Evolutionary conservation across 2,113 vertebrate genomes (phyloP).

Genomic region (Neotoma lepida): DNA sequence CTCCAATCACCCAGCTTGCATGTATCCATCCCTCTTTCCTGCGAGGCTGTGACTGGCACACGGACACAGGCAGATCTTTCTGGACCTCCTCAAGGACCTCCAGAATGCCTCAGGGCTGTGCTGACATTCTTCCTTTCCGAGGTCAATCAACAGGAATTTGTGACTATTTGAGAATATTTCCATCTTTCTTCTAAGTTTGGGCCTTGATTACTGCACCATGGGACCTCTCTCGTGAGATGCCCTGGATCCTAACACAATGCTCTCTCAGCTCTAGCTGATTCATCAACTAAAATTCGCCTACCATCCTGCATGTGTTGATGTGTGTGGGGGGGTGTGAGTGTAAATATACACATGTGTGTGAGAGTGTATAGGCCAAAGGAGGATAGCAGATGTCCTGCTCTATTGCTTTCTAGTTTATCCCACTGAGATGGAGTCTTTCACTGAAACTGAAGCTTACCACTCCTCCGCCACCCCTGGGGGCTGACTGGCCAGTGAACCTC

Average conservation of each 20-base stretch:
- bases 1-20: background rate
- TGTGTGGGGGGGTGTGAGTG: background rate
- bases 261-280: background rate
- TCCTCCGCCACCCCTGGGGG: rapidly evolving
- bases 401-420: no score
- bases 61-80: background rate
- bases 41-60: background rate
- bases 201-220: background rate
- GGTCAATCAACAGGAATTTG: background rate
- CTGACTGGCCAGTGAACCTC: background rate
- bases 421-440: background rate
- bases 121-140: background rate
- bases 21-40: background rate
- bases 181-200: background rate
- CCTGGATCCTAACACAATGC: background rate
- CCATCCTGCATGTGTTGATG: background rate
- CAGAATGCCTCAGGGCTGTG: background rate
- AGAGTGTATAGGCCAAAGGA: background rate
- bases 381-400: no score
- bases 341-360: background rate
- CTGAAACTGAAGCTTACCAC: background rate
- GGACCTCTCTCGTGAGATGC: background rate
- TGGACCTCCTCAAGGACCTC: background rate
- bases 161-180: background rate
- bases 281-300: background rate